Evolutionary conservation across 2,888 invertebrate species (phyloP).

Genomic region (Dicyrtoma fusca): DNA sequence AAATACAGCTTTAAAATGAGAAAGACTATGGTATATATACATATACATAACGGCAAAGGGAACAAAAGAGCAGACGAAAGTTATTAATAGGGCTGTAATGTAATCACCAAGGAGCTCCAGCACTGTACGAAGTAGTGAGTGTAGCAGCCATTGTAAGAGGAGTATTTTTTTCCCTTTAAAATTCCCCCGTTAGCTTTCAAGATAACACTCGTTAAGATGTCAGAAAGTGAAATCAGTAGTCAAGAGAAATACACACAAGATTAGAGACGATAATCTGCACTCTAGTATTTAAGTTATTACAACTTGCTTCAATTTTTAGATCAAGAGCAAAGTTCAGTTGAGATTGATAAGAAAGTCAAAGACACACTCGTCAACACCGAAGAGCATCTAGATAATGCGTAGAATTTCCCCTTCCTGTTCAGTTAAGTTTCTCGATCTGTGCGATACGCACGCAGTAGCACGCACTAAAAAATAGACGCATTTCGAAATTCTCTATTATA

Average conservation of each 20-base stretch:
- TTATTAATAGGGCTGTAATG: neutral
- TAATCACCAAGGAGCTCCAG: slow-evolving; percentile 55
- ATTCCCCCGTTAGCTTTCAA: neutral
- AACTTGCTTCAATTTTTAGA: neutral
- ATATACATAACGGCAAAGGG: slow-evolving; percentile 1
- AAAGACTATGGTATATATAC: no score
- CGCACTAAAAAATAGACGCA: slow-evolving; percentile 6
- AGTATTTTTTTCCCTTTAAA: neutral
- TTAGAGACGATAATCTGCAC: neutral
- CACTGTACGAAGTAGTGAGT: slow-evolving; percentile 54
- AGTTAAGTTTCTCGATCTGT: no score
- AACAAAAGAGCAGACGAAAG: slow-evolving; percentile 17
- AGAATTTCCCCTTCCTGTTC: neutral
- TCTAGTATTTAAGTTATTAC: neutral
- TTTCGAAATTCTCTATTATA: no score
- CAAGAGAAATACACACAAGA: neutral
- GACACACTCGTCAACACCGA: neutral
- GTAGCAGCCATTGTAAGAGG: slow-evolving; percentile 44
- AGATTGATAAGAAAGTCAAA: neutral
- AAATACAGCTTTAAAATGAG: no score
- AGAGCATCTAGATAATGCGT: slow-evolving; percentile 13
- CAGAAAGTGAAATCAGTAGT: neutral
- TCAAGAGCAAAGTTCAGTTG: slow-evolving; percentile 6
- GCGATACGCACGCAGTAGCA: slow-evolving; percentile 1
- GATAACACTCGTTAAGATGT: no score